Base-by-base conservation (phyloP, 2,888 invertebrate genomes). In the Heliconius ismenius region DNA sequence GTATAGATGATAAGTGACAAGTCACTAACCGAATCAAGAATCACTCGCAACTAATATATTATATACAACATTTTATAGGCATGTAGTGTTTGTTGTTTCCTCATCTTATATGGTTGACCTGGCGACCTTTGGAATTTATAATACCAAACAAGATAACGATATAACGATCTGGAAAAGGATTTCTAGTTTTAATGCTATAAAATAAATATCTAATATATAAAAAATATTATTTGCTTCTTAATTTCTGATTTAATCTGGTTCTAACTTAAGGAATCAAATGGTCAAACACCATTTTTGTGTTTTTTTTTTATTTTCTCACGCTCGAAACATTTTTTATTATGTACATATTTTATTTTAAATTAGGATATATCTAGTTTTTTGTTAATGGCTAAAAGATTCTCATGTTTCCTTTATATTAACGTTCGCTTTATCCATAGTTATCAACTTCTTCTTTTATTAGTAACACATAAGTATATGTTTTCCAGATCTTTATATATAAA, bases 131-230 rank as follows among this genome's bases (percentile, higher is more conserved):
- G 39, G n/a, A 39, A 65, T 65, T 36, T 39, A 65, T 65, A 65
- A 39, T 65, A 39, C n/a, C n/a, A n/a, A 49, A 32, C 49, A 18
- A 18, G 49, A 49, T 49, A 65, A 39, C 36, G n/a, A 65, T 21
- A n/a, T 39, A 39, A 36, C n/a, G n/a, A 65, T 65, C 39, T 65
- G 24, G n/a, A 65, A 65, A 36, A n/a, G 65, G 65, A 65, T 65
- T 65, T 39, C 13, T n/a, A 39, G 15, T n/a, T 13, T 24, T 65
- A 39, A 39, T 65, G 3, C 26, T 15, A 26, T 18, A 62, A 26
- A 62, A 62, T 62, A 62, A 62, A 58, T 58, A n/a, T 58, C 10
- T 58, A n/a, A 9, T 58, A 9, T 58, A n/a, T 58, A 58, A 2
- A 58, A 58, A 54, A 54, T 21, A n/a, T 3, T n/a, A 58, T 58